These are phyloP conservation scores for Umimayanthus kanabou DNA, from an alignment of 92 coral and sea anemone genomes.

Conservation along the genomic window DNA sequence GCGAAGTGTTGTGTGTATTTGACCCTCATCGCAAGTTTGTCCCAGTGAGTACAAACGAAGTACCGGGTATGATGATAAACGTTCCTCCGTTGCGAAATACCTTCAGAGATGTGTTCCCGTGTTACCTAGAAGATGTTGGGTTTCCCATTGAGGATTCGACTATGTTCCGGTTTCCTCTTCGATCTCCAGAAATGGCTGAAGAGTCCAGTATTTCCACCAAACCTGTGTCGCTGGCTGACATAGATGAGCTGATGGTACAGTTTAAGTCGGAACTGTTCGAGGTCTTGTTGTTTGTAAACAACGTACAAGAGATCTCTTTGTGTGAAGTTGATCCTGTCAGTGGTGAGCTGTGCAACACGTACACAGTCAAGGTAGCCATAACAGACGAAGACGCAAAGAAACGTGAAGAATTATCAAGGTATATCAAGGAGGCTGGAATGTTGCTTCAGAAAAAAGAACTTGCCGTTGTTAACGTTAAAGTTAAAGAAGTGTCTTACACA, in stretches of 20 bases:
- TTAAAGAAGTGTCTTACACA: slow-evolving; percentile 51
- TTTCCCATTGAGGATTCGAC: slow-evolving; percentile 60
- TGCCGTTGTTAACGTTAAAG: neutral
- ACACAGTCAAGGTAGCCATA: slow-evolving; percentile 52
- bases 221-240: slow-evolving; percentile 5
- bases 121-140: slow-evolving; percentile 51
- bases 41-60: slow-evolving; percentile 55
- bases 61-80: slow-evolving; percentile 68
- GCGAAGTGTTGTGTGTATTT: slow-evolving; percentile 70
- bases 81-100: slow-evolving; percentile 21
- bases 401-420: slow-evolving; percentile 23
- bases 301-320: slow-evolving; percentile 66
- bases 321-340: slow-evolving; percentile 51
- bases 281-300: slow-evolving; percentile 71
- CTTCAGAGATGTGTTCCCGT: slow-evolving; percentile 60
- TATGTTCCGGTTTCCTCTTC: slow-evolving; percentile 71
- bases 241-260: slow-evolving; percentile 48
- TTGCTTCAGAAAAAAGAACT: neutral
- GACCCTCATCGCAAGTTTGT: slow-evolving; percentile 76
- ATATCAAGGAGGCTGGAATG: neutral
- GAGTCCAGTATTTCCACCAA: slow-evolving; percentile 32
- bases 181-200: slow-evolving; percentile 46
- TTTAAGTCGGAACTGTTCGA: slow-evolving; percentile 69
- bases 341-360: slow-evolving; percentile 43
- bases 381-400: slow-evolving; percentile 47